These are phyloP conservation scores for Trinectes maculatus DNA, from an alignment of 2,113 vertebrate species.

Conservation along the genomic window DNA sequence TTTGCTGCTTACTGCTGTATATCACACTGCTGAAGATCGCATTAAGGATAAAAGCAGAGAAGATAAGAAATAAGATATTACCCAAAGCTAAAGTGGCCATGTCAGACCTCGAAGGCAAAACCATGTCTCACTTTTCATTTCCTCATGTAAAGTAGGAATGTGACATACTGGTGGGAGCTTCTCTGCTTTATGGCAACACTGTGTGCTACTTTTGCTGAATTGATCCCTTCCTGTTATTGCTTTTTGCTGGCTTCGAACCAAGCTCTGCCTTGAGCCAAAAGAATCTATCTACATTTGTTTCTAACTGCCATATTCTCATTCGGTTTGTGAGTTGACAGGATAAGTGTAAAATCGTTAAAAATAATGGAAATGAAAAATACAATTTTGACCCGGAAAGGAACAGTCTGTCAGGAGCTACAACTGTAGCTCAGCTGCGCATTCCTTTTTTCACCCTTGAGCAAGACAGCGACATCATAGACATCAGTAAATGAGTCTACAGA, in stretches of 20 bases:
- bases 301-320: neutral
- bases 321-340: neutral
- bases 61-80: conserved; percentile 21
- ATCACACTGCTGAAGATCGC: conserved; percentile 2
- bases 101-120: conserved; percentile 10
- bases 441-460: conserved; percentile 10
- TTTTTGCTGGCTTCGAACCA: neutral
- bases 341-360: neutral
- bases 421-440: neutral
- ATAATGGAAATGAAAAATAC: neutral
- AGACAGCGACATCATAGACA: neutral
- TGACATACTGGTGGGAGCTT: neutral
- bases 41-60: conserved; percentile 16
- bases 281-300: neutral
- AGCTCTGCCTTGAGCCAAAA: neutral
- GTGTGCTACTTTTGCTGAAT: neutral
- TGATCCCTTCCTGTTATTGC: conserved; percentile 6
- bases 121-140: neutral
- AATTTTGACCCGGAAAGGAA: no score
- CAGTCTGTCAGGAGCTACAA: neutral
- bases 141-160: neutral
- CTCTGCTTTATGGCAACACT: neutral
- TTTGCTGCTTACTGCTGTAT: conserved; percentile 22
- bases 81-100: conserved; percentile 4
- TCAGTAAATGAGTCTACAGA: no score